Evolutionary conservation across 2,888 invertebrate genomes (phyloP), one percentile per base, ranked within the genome.

Genomic region (Ptilodon capucinus): DNA sequence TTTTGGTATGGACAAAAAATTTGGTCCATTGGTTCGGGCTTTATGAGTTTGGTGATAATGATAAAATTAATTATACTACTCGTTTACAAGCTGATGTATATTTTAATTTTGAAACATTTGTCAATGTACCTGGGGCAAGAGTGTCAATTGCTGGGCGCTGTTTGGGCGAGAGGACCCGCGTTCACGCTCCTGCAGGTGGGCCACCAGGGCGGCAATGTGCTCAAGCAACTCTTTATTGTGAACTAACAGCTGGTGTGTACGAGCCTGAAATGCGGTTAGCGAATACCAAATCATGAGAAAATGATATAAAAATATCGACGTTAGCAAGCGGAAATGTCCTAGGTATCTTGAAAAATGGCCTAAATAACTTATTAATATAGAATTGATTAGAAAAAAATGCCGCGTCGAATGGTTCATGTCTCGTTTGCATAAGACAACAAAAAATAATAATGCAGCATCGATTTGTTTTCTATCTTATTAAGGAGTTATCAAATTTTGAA

Each of bases 191-290:
- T 97, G 97, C 54, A 99, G 93, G 65, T 97, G 95, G 4, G 95
- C 93, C 13, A 99, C 98, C 67, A 99, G 91, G 9, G 96, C 95
- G 36, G 97, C 96, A 71, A 99, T 97, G 83, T 99, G 99, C 76
- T 98, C 98, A 60, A 99, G 88, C 39, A 99, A 89, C 82, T 99
- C 99, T 66, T 97, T 95, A 88, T 99, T 99, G 80, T 99, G 98
- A 43, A 97, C 94, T 64, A 99, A 88, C 52, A 99, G 92, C 84
- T 99, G 98, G 79, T 99, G 98, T 5, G 98, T 98, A 63, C 98
- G 94, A 13, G 98, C 92, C 93, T 93, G 80, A 14, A 81, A 74
- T 21, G 44, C n/a, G 13, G 14, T 32, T 14, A 32, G 1, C 14
- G 7, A 32, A 30, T 9, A 5, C n/a, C 2, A 28, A 28, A 28